Conservation (phyloP, 2,113 vertebrate species). For the Nycticebus coucang region DNA sequence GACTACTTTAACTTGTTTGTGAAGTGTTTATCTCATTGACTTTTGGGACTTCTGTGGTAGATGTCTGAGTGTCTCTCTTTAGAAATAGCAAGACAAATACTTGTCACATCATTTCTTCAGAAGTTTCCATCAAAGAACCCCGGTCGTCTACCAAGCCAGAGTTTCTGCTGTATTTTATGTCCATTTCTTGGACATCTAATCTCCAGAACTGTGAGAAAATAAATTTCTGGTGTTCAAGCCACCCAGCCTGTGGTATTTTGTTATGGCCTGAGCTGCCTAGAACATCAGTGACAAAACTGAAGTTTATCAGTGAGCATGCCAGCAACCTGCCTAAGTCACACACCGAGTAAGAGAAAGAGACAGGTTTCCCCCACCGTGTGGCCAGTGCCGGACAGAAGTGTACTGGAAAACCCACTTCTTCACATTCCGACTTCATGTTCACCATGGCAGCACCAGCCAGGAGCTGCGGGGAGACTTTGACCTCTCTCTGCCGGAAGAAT, state of each 20-base stretch:
- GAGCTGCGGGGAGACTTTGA: background rate
- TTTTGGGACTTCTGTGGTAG: background rate
- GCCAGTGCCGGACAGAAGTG: accelerated
- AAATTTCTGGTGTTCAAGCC: background rate
- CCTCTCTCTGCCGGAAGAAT: background rate
- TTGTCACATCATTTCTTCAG: background rate
- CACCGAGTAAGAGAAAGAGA: background rate
- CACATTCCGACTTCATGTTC: background rate
- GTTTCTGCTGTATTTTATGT: background rate
- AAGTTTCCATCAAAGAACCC: background rate
- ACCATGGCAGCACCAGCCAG: background rate
- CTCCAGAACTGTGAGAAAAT: background rate
- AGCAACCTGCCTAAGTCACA: background rate
- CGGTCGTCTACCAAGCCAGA: background rate
- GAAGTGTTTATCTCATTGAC: background rate
- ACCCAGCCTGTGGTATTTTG: background rate
- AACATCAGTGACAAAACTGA: background rate
- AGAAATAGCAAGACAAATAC: background rate
- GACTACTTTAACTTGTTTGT: background rate
- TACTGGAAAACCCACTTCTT: too few relatives aligned
- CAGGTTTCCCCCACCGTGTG: background rate
- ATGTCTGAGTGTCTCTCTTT: background rate
- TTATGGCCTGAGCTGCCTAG: background rate
- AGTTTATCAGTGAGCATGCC: background rate
- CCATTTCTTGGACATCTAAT: background rate